phyloP scores from a whole-genome alignment of 2,113 vertebrate genomes.

The Boulengeromyrus knoepffleri region DNA sequence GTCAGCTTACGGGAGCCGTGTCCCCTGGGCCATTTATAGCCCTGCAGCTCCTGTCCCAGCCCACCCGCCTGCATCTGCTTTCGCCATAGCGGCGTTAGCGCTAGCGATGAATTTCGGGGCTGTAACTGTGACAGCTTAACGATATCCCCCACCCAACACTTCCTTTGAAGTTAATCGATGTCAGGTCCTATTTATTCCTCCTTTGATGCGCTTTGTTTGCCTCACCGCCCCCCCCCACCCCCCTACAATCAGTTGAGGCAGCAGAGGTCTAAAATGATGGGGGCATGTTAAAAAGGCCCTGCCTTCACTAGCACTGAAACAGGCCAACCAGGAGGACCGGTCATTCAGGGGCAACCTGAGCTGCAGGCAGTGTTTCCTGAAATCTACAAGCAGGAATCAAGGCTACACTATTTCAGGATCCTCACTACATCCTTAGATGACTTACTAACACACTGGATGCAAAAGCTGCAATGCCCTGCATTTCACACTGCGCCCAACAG shows the following conservation, averaged over 20 bases:
- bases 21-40: not conserved
- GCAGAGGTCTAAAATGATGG: constrained; percentile 21
- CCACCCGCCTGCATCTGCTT: not conserved
- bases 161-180: constrained; percentile 51
- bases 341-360: not conserved
- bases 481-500: not conserved
- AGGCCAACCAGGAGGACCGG: not conserved
- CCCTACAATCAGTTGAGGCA: constrained; percentile 37
- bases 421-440: not conserved
- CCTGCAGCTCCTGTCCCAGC: not conserved
- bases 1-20: not conserved
- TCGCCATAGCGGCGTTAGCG: not conserved
- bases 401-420: not conserved
- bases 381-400: not conserved
- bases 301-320: not conserved
- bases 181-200: constrained; percentile 55
- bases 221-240: constrained; percentile 44
- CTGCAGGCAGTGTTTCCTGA: not conserved
- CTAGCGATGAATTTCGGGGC: constrained; percentile 49
- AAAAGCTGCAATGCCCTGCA: not conserved
- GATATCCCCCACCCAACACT: constrained; percentile 35
- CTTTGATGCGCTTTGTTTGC: constrained; percentile 43
- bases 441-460: not conserved
- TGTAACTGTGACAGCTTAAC: constrained; percentile 55
- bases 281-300: not conserved